A percentile compares a stretch with the other conserved stretches of the same genome.
Evolutionary conservation across 1,140 invertebrate genomes (phyloP).

Genomic region (Hyles euphorbiae): DNA sequence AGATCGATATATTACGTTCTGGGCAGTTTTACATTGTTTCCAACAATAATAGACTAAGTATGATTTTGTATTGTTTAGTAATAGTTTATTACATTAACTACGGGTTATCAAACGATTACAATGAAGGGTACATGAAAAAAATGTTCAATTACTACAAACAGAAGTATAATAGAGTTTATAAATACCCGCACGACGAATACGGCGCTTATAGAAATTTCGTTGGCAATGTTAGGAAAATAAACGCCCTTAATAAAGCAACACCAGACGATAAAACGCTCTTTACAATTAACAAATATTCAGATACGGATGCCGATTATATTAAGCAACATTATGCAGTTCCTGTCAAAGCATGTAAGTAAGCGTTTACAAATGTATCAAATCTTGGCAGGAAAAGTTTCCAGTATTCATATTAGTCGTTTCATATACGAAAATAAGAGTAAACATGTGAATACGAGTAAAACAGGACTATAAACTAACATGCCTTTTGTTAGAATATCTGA

Average conservation of each 20-base stretch:
- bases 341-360: slow-evolving; percentile 38
- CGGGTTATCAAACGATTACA: slow-evolving; percentile 12
- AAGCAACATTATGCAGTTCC: slow-evolving; percentile 34
- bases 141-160: slow-evolving; percentile 42
- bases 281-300: slow-evolving; percentile 44
- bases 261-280: slow-evolving; percentile 31
- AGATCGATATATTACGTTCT: background rate
- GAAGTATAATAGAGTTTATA: slow-evolving; percentile 43
- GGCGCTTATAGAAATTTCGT: slow-evolving; percentile 35
- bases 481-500: too few relatives aligned
- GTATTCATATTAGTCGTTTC: too few relatives aligned
- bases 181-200: slow-evolving; percentile 27
- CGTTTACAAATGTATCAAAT: too few relatives aligned
- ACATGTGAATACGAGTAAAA: too few relatives aligned
- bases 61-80: slow-evolving; percentile 2
- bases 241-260: slow-evolving; percentile 30
- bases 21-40: background rate
- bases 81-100: slow-evolving; percentile 13
- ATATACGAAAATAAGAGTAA: too few relatives aligned
- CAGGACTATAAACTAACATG: too few relatives aligned
- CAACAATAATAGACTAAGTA: background rate
- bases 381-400: too few relatives aligned
- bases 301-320: slow-evolving; percentile 35
- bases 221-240: slow-evolving; percentile 39
- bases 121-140: slow-evolving; percentile 16